These are phyloP conservation scores for Notarius quadriscutis DNA, from an alignment of 2,113 vertebrate genomes.

Conservation along the genomic window DNA sequence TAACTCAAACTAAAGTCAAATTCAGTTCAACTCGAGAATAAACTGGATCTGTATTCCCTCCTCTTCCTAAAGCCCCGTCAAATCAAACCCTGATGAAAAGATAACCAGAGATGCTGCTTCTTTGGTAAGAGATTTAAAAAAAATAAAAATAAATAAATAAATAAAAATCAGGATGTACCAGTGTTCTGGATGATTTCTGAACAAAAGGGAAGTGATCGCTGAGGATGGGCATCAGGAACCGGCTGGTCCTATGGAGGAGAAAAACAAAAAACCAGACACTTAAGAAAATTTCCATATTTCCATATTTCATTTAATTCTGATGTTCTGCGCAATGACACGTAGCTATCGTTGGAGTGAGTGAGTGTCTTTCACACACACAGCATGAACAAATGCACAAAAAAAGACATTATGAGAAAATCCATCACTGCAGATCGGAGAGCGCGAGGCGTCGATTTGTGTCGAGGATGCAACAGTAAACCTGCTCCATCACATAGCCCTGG, in stretches of 20 bases:
- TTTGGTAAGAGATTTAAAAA: background rate
- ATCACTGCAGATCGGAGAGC: too few relatives aligned
- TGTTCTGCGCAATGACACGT: background rate
- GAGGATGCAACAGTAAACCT: too few relatives aligned
- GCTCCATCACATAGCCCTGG: too few relatives aligned
- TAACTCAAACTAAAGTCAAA: background rate
- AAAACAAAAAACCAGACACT: background rate
- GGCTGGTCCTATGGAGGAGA: conserved; percentile 77
- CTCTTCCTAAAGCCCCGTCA: background rate
- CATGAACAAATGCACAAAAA: background rate
- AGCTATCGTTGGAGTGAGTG: background rate
- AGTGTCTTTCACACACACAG: background rate
- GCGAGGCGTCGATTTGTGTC: too few relatives aligned
- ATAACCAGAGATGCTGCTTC: background rate
- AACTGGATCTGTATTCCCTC: background rate
- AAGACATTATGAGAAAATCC: too few relatives aligned
- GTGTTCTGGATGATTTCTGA: conserved; percentile 87
- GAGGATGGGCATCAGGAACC: conserved; percentile 90
- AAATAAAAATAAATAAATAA: too few relatives aligned
- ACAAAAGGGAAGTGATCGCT: conserved; percentile 88
- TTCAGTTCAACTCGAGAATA: background rate
- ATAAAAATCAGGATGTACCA: conserved; percentile 75
- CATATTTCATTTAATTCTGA: background rate
- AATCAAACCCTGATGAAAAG: background rate
- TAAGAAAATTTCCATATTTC: background rate